Percentiles rank a stretch among this genome's conserved stretches.
phyloP scores from a whole-genome alignment of 2,797 vertebrate species.

The Eulemur albifrons region DNA sequence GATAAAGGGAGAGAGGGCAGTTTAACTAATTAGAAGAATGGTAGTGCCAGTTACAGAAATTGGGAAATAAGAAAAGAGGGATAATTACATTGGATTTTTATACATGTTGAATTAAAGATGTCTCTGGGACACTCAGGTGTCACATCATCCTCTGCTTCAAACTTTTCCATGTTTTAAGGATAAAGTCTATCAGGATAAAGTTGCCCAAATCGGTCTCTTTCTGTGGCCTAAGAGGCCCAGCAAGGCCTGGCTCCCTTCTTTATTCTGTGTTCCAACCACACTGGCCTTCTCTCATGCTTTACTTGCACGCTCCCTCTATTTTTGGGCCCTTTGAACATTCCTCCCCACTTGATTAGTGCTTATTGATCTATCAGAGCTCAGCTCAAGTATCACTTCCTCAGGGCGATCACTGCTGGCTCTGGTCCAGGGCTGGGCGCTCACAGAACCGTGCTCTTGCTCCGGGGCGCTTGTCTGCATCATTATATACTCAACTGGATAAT shows the following conservation, averaged over 20 bases:
- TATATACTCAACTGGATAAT: neutral
- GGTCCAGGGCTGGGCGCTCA: neutral
- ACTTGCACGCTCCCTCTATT: neutral
- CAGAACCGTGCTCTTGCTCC: neutral
- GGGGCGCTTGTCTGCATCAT: neutral
- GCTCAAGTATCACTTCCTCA: neutral
- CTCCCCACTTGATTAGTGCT: neutral
- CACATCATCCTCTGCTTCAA: neutral
- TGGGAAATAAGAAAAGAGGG: neutral
- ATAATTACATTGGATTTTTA: neutral
- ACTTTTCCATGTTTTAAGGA: neutral
- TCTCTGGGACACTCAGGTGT: neutral
- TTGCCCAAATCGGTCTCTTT: neutral
- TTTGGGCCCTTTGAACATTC: neutral
- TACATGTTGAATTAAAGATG: neutral
- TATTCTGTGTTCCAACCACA: neutral
- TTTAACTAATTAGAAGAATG: slow-evolving; percentile 4
- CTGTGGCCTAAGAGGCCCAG: neutral
- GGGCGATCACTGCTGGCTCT: neutral
- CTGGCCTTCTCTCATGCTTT: neutral
- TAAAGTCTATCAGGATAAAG: neutral
- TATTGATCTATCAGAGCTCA: neutral
- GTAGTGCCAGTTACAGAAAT: neutral
- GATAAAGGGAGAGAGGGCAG: neutral
- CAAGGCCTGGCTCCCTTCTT: neutral